phyloP scores from a whole-genome alignment of 1,140 invertebrate genomes.

The Forficula auricularia region DNA sequence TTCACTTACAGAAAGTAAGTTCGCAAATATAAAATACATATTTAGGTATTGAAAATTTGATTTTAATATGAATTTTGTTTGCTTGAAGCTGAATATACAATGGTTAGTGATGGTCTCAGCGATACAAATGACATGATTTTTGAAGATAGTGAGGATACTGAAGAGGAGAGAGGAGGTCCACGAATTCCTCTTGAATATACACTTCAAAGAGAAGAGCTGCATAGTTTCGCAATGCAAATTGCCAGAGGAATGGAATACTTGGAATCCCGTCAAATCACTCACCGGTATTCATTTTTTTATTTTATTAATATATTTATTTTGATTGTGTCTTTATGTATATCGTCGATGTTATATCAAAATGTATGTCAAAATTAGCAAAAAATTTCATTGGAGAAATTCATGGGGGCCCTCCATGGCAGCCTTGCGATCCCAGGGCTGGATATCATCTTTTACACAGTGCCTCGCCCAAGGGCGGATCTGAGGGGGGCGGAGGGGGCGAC shows the following conservation, averaged over 20 bases:
- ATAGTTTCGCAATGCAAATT: constrained; percentile 49
- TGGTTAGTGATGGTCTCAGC: constrained; percentile 16
- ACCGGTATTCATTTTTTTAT: constrained; percentile 29
- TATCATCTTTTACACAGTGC: too few relatives aligned
- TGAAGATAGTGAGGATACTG: constrained; percentile 1
- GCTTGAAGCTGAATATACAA: constrained; percentile 30
- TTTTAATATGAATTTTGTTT: constrained; percentile 5
- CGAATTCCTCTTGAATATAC: constrained; percentile 17
- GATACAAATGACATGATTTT: constrained; percentile 6
- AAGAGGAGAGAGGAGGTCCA: neutral
- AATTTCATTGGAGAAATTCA: too few relatives aligned
- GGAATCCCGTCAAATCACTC: constrained; percentile 42
- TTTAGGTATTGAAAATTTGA: neutral
- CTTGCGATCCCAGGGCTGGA: too few relatives aligned
- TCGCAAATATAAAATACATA: neutral
- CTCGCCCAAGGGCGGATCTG: too few relatives aligned
- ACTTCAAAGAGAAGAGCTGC: constrained; percentile 36
- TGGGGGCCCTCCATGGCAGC: too few relatives aligned
- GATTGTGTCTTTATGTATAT: constrained; percentile 5
- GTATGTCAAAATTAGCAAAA: too few relatives aligned
- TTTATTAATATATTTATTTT: constrained; percentile 1
- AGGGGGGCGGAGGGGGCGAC: too few relatives aligned
- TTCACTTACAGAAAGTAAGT: constrained; percentile 23
- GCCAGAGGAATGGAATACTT: constrained; percentile 50
- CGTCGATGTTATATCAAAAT: too few relatives aligned